Base-by-base conservation (phyloP, 2,888 invertebrate species). In the Podotricha telesiphe region DNA sequence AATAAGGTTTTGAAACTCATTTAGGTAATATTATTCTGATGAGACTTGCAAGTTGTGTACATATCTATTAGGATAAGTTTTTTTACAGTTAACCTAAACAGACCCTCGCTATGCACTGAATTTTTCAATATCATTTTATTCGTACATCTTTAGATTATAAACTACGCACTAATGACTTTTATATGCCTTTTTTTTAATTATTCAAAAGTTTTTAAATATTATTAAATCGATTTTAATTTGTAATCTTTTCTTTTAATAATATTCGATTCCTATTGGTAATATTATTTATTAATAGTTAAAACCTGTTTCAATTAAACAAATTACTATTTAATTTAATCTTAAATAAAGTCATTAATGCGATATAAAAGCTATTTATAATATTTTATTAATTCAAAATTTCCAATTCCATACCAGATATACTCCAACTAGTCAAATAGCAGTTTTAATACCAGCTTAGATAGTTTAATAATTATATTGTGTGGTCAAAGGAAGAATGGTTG, bases 1-100 rank as follows among this genome's bases (percentile, higher is more conserved):
- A 55, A 70, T 89, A 91, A 87, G 89, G 84, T 89, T 42, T 91
- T 91, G 87, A 87, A 84, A 86, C 82, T 84, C 74, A 72, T 74
- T 85, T 82, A 84, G 85, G 81, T 86, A 84, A 86, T 85, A 84
- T 86, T 84, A 84, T 86, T 86, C 86, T 86, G 82, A 87, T 86
- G 89, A 89, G 91, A 92, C 91, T 91, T 89, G 85, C 86, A 88
- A 87, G 86, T 86, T 88, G 81, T 92, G 93, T 92, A 92, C 89
- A 93, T 93, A 92, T 91, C 89, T 91, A 82, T 82, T 92, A 92
- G 92, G 83, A 72, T 92, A 91, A 91, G 90, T 78, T 77, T 79
- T 84, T 83, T 79, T 79, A 78, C 80, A 77, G 63, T 64, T 55
- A 62, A 20, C 63, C 40, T 56, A 55, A 68, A 17, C n/a, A 37